Conservation (phyloP, 2,113 vertebrate species). For the Oceanodroma tethys region DNA sequence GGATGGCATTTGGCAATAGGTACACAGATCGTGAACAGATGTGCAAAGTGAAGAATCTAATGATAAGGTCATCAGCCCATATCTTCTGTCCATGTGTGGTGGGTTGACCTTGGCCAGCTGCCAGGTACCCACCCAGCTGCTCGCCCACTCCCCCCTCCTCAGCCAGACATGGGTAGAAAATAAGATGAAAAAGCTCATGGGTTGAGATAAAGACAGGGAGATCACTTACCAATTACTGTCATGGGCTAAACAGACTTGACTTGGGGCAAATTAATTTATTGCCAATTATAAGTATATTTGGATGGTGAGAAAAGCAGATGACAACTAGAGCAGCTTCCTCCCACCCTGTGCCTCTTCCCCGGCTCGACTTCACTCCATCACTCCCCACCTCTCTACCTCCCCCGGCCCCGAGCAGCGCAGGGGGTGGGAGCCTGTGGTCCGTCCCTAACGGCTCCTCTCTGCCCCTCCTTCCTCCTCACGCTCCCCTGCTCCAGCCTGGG, state of each 20-base stretch:
- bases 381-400: neutral
- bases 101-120: neutral
- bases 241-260: neutral
- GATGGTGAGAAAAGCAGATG: neutral
- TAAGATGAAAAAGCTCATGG: neutral
- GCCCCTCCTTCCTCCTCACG: rapidly evolving
- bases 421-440: rapidly evolving
- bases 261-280: neutral
- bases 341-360: rapidly evolving
- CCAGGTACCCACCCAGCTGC: neutral
- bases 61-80: no score
- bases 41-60: neutral
- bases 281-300: neutral
- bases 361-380: neutral
- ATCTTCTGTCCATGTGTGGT: neutral
- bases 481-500: no score
- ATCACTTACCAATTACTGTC: neutral
- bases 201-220: neutral
- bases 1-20: neutral
- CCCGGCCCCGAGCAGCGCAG: rapidly evolving
- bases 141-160: neutral
- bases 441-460: rapidly evolving
- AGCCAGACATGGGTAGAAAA: neutral
- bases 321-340: neutral
- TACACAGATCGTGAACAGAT: neutral